phyloP scores from a whole-genome alignment of 2,888 invertebrate genomes.

The Aspidiotus rigidus region DNA sequence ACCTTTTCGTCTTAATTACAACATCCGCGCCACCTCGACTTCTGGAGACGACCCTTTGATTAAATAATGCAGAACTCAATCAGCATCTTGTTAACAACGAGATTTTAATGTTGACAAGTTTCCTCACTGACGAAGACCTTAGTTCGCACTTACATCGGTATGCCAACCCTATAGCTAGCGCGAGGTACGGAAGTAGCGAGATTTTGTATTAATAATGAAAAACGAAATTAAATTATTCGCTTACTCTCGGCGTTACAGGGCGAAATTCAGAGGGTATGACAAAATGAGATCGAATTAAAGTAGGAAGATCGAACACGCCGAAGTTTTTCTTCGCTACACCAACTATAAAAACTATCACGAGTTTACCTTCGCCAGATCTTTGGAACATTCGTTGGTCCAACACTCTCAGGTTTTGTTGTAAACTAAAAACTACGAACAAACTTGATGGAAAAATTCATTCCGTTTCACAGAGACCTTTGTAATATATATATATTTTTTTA shows the following conservation, averaged over 20 bases:
- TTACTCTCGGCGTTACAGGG: not conserved
- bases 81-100: slow-evolving; percentile 15
- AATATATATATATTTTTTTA: no score
- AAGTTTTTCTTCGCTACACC: no score
- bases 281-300: no score
- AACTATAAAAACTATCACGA: no score
- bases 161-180: not conserved
- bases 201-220: slow-evolving; percentile 7
- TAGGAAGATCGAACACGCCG: no score
- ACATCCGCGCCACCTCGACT: slow-evolving; percentile 1
- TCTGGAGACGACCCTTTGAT: slow-evolving; percentile 9
- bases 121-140: not conserved
- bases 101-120: slow-evolving; percentile 1
- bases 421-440: no score
- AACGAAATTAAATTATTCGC: not conserved
- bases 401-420: no score
- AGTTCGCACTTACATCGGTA: slow-evolving; percentile 1
- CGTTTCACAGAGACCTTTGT: no score
- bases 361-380: no score
- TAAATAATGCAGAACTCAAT: slow-evolving; percentile 24
- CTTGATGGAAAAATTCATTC: no score
- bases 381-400: no score
- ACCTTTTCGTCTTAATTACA: slow-evolving; percentile 8
- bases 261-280: no score
- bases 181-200: not conserved